phyloP scores from a whole-genome alignment of 2,797 vertebrate genomes.

The Acridotheres tristis region DNA sequence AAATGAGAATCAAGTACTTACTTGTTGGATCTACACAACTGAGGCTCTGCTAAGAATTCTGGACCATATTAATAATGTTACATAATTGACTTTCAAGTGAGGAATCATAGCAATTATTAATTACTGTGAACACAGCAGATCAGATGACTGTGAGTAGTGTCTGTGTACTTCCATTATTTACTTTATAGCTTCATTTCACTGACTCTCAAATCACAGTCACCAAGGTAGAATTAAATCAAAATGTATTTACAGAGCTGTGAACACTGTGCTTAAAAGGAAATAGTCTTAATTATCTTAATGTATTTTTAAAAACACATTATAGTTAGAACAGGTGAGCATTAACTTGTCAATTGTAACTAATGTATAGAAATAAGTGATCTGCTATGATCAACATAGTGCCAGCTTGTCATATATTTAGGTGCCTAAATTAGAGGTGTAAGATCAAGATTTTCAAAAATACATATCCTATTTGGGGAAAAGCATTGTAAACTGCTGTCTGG shows the following conservation, averaged over 20 bases:
- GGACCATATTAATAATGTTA: not conserved
- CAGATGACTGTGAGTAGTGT: not conserved
- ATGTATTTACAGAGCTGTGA: not conserved
- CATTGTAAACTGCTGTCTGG: not conserved
- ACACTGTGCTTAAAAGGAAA: not conserved
- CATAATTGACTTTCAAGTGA: not conserved
- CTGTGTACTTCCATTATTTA: constrained; percentile 1
- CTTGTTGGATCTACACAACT: not conserved
- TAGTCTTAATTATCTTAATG: not conserved
- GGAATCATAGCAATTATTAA: constrained; percentile 13
- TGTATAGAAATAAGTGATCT: not conserved
- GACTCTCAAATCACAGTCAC: not conserved
- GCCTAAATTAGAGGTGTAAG: not conserved
- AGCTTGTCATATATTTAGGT: not conserved
- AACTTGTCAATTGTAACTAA: not conserved
- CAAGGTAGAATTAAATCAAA: not conserved
- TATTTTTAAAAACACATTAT: not conserved
- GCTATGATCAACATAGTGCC: not conserved
- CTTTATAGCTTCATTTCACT: constrained; percentile 21
- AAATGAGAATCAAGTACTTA: not conserved
- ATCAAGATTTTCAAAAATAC: not conserved
- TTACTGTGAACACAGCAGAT: not conserved
- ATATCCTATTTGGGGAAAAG: not conserved
- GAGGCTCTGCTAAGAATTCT: not conserved
- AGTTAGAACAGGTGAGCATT: not conserved